Conservation (phyloP, 2,113 vertebrate genomes). For the Poicephalus gulielmi region DNA sequence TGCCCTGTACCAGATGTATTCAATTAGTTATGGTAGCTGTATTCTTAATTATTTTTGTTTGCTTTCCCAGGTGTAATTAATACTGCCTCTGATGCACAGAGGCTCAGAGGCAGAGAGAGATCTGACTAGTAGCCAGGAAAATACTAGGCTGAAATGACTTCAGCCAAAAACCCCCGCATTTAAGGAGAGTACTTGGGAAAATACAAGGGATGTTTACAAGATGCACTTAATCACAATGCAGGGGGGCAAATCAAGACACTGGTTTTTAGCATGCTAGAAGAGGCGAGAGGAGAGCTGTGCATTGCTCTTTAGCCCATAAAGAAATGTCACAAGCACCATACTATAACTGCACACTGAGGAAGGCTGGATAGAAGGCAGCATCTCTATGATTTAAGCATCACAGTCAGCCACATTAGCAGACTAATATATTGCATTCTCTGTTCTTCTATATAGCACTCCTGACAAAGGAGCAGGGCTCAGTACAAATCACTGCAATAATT, state of each 20-base stretch:
- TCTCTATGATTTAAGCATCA: constrained; percentile 34
- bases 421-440: constrained; percentile 12
- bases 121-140: constrained; percentile 29
- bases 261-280: constrained; percentile 45
- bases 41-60: constrained; percentile 19
- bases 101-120: not conserved
- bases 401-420: not conserved
- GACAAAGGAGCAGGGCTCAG: constrained; percentile 3
- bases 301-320: constrained; percentile 21
- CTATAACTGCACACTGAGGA: not conserved
- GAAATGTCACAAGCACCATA: constrained; percentile 10
- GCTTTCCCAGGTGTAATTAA: not conserved
- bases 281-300: not conserved
- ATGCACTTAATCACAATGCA: constrained; percentile 32
- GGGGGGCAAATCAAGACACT: constrained; percentile 9
- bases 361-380: not conserved
- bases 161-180: not conserved
- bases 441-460: not conserved
- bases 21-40: not conserved
- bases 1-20: not conserved
- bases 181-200: constrained; percentile 18
- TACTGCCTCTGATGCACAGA: not conserved
- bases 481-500: constrained; percentile 48
- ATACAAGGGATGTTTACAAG: not conserved
- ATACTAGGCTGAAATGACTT: not conserved